These are phyloP conservation scores for Camponotus vicinus DNA, from an alignment of 1,140 invertebrate species.

Conservation along the genomic window DNA sequence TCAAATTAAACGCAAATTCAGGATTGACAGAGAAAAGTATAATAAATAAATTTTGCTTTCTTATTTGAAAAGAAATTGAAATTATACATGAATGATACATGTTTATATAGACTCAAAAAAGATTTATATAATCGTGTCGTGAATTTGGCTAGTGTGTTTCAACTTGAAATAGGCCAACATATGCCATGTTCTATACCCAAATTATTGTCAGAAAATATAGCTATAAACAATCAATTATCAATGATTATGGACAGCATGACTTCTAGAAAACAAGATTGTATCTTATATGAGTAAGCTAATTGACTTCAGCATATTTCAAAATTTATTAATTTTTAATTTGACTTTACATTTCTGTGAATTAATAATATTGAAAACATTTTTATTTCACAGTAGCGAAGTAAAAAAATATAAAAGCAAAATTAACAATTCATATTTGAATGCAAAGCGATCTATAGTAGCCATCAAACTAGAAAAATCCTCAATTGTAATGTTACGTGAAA, in stretches of 20 bases:
- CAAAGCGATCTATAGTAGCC: slow-evolving; percentile 49
- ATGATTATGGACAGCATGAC: slow-evolving; percentile 45
- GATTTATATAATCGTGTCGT: slow-evolving; percentile 77
- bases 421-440: neutral
- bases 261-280: slow-evolving; percentile 40
- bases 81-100: slow-evolving; percentile 25
- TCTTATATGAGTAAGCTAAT: slow-evolving; percentile 57
- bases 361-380: slow-evolving; percentile 12
- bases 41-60: neutral
- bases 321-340: neutral
- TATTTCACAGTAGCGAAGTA: slow-evolving; percentile 32
- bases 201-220: slow-evolving; percentile 80
- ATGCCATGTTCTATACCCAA: slow-evolving; percentile 70
- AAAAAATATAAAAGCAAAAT: slow-evolving; percentile 29
- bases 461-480: slow-evolving; percentile 66
- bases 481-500: slow-evolving; percentile 47
- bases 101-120: slow-evolving; percentile 77
- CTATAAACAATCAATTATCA: slow-evolving; percentile 73
- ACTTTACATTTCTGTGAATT: neutral
- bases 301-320: slow-evolving; percentile 21
- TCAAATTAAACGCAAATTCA: slow-evolving; percentile 71
- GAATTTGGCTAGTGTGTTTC: slow-evolving; percentile 73
- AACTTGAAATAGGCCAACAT: slow-evolving; percentile 68
- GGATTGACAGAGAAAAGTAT: slow-evolving; percentile 79
- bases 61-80: neutral